Evolutionary conservation across 2,888 invertebrate species (phyloP).

Genomic region (Caenorhabditis afra): DNA sequence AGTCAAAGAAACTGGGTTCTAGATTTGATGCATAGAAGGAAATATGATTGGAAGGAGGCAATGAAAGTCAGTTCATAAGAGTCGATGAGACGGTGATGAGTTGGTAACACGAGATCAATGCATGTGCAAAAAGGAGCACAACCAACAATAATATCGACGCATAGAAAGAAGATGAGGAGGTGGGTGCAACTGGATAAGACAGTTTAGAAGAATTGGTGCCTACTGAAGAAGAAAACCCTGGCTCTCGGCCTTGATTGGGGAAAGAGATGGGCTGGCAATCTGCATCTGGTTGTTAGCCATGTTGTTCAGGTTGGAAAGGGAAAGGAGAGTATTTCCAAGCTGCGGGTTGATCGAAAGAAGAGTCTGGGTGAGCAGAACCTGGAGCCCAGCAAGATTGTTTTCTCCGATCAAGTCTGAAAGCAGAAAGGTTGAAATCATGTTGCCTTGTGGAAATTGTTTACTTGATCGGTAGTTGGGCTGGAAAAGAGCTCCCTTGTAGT

Average conservation of each 20-base stretch:
- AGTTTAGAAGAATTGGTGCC: slow-evolving; percentile 50
- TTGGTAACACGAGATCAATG: slow-evolving; percentile 60
- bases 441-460: too few relatives aligned
- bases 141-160: slow-evolving; percentile 60
- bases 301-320: slow-evolving; percentile 37
- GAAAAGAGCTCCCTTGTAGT: slow-evolving; percentile 60
- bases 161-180: slow-evolving; percentile 48
- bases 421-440: background rate
- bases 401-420: slow-evolving; percentile 52
- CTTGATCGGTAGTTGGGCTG: slow-evolving; percentile 42
- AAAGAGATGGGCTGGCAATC: slow-evolving; percentile 53
- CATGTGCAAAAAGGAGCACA: slow-evolving; percentile 61
- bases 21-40: slow-evolving; percentile 49
- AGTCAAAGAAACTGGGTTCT: slow-evolving; percentile 49
- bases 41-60: slow-evolving; percentile 16
- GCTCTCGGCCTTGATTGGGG: slow-evolving; percentile 63
- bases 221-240: slow-evolving; percentile 62
- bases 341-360: slow-evolving; percentile 43
- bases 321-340: slow-evolving; percentile 51
- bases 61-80: slow-evolving; percentile 39
- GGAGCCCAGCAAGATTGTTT: slow-evolving; percentile 24
- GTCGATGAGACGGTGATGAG: slow-evolving; percentile 52
- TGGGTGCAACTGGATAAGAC: slow-evolving; percentile 5
- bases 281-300: slow-evolving; percentile 45
- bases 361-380: slow-evolving; percentile 47